phyloP scores from a whole-genome alignment of 2,113 vertebrate genomes.

The Grammomys dolichurus region DNA sequence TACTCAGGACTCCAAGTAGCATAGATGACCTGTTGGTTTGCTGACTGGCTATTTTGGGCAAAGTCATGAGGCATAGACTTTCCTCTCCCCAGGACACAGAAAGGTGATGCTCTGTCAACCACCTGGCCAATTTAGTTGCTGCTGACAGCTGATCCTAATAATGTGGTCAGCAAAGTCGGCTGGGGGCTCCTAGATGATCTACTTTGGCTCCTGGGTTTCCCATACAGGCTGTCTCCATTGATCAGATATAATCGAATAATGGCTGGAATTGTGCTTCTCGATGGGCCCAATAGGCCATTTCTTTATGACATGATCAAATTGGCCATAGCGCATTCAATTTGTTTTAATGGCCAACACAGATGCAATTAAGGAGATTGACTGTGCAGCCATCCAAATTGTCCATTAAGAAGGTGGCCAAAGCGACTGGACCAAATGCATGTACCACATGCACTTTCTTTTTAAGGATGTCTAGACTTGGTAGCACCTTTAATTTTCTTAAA shows the following conservation, averaged over 20 bases:
- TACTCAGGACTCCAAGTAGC: slow-evolving; percentile 77
- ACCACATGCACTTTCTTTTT: slow-evolving; percentile 64
- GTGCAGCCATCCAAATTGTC: slow-evolving; percentile 80
- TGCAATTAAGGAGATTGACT: slow-evolving; percentile 82
- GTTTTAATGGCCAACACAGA: slow-evolving; percentile 82
- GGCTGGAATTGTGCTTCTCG: slow-evolving; percentile 75
- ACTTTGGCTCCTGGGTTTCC: slow-evolving; percentile 66
- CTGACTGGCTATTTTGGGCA: slow-evolving; percentile 81
- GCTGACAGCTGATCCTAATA: slow-evolving; percentile 66
- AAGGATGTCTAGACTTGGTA: slow-evolving; percentile 72
- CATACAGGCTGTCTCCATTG: slow-evolving; percentile 69
- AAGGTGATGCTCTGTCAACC: slow-evolving; percentile 72
- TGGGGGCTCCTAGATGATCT: slow-evolving; percentile 47
- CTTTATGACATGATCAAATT: slow-evolving; percentile 83
- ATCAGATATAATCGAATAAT: slow-evolving; percentile 79
- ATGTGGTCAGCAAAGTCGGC: slow-evolving; percentile 47
- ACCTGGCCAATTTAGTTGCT: slow-evolving; percentile 64
- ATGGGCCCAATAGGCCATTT: slow-evolving; percentile 76
- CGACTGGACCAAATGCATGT: slow-evolving; percentile 62
- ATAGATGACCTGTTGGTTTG: slow-evolving; percentile 79
- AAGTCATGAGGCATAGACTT: slow-evolving; percentile 75
- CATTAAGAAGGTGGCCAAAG: slow-evolving; percentile 81
- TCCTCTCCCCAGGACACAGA: slow-evolving; percentile 42
- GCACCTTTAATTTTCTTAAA: slow-evolving; percentile 75
- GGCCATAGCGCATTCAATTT: slow-evolving; percentile 81